Evolutionary conservation across 1,140 invertebrate species (phyloP), one percentile per base, ranked within the genome.

Genomic region (Pygmarrhopalites habei): DNA sequence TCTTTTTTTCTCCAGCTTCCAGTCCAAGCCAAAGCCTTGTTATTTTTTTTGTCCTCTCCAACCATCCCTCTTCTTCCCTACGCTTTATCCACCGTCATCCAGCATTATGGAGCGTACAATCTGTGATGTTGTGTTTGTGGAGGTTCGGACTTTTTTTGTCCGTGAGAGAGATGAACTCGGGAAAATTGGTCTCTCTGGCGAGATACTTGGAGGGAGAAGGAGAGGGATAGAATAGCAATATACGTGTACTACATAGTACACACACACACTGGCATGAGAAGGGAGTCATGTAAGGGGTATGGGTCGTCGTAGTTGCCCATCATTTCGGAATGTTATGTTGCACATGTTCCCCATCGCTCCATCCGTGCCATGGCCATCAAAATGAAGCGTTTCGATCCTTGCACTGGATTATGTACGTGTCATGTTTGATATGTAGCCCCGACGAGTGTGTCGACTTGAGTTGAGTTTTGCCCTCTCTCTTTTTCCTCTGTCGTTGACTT

Each of bases 351-450:
- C 44, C 44, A 46, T 46, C 44, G 10, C n/a, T 46, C 44, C 44
- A 46, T 46, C 44, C 5, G 44, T 46, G 44, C 44, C 44, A 46
- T 17, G 44, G 44, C 44, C 44, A 46, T 46, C 44, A 46, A 46
- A 46, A 46, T 46, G 44, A 46, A 46, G 21, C 44, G 15, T 46
- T 46, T 46, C 44, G 44, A 46, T 46, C 44, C 44, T 46, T 46
- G 44, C 44, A 7, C 44, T 46, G 15, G 21, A 46, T 46, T 17
- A n/a, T n/a, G 44, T 46, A n/a, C 5, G 21, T 46, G 44, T 46
- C 44, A 21, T 46, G 44, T 17, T 46, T 7, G 35, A 39, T 7
- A 17, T 39, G 35, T n/a, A n/a, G n/a, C n/a, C n/a, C 32, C 32
- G 32, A 35, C n/a, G n/a, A n/a, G n/a, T n/a, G n/a, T n/a, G n/a